Conservation (phyloP, 2,888 invertebrate genomes). For the Heliconius ismenius region DNA sequence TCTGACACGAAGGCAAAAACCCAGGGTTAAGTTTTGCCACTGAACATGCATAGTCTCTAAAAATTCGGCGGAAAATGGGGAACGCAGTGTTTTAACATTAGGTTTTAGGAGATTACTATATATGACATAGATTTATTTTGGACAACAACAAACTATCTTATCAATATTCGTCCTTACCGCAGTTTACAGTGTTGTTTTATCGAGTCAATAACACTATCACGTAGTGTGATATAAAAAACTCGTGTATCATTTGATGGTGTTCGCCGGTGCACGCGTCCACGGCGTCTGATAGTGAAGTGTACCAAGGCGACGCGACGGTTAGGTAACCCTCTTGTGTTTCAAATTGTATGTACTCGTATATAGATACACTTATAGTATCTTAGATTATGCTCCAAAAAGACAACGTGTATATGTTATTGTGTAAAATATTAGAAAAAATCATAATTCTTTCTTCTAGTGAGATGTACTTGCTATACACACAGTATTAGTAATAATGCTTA, state of each 20-base stretch:
- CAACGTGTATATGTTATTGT: not conserved
- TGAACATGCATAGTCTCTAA: too few relatives aligned
- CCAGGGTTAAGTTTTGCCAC: too few relatives aligned
- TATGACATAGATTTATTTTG: constrained; percentile 4
- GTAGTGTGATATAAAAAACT: constrained; percentile 40
- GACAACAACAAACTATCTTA: constrained; percentile 13
- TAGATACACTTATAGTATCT: not conserved
- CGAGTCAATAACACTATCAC: constrained; percentile 21
- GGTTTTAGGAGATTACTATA: too few relatives aligned
- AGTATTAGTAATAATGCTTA: too few relatives aligned
- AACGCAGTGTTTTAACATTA: too few relatives aligned
- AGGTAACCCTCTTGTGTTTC: constrained; percentile 59
- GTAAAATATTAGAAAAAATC: too few relatives aligned
- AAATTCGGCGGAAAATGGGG: too few relatives aligned
- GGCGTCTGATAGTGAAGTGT: constrained; percentile 74
- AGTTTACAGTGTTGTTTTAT: constrained; percentile 24
- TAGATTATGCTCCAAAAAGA: not conserved
- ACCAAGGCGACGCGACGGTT: constrained; percentile 71
- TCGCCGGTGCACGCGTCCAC: constrained; percentile 64
- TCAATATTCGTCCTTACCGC: constrained; percentile 15
- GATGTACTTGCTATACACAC: too few relatives aligned
- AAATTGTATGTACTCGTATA: constrained; percentile 1
- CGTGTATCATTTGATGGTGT: constrained; percentile 56
- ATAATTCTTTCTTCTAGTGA: not conserved
- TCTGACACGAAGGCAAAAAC: too few relatives aligned